These are phyloP conservation scores for Belonocnema kinseyi DNA, from an alignment of 1,140 invertebrate species.

Conservation along the genomic window DNA sequence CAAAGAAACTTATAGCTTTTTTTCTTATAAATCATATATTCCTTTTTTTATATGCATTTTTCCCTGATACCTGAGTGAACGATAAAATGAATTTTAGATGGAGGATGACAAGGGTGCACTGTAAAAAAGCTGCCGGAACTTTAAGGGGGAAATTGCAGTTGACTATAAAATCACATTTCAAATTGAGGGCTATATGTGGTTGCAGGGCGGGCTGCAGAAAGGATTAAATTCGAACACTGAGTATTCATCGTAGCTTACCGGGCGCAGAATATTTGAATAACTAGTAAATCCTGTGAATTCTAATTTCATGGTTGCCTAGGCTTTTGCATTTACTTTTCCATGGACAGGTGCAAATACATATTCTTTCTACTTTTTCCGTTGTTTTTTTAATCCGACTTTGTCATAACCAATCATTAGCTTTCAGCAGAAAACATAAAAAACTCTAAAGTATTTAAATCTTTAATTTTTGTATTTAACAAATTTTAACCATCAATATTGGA, in stretches of 20 bases:
- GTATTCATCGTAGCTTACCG: conserved; percentile 61
- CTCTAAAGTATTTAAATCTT: no score
- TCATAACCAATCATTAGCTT: no score
- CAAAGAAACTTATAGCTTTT: no score
- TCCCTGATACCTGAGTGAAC: no score
- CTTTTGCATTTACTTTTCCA: conserved; percentile 32
- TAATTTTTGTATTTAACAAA: no score
- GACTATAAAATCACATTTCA: no score
- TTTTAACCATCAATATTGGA: no score
- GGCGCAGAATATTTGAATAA: conserved; percentile 63
- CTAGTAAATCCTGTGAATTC: conserved; percentile 59
- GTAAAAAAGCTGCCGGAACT: no score
- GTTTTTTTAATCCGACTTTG: not conserved
- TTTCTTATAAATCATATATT: no score
- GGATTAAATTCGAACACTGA: conserved; percentile 63
- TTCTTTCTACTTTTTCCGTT: conserved; percentile 42
- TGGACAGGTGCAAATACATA: conserved; percentile 33
- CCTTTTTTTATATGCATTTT: no score
- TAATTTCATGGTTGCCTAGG: conserved; percentile 51
- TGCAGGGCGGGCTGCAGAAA: conserved; percentile 38
- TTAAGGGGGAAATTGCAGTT: no score
- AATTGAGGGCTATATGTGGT: not conserved
- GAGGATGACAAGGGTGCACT: not conserved
- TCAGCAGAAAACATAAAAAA: no score
- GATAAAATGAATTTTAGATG: not conserved